Base-by-base conservation (phyloP, 2,113 vertebrate genomes). In the Catharus bicknelli region DNA sequence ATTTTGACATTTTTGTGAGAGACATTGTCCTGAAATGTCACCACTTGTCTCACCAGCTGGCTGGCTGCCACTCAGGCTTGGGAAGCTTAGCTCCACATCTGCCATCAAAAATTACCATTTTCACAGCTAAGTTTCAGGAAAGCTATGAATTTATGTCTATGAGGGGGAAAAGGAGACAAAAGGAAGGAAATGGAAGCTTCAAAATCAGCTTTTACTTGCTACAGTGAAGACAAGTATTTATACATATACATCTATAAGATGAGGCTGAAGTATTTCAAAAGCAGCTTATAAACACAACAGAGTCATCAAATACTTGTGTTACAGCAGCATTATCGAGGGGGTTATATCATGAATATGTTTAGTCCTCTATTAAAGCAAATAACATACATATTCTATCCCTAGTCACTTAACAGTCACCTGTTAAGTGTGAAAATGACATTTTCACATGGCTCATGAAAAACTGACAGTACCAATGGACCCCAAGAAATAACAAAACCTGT, bases 21-120 rank as follows among this genome's bases (percentile, higher is more conserved):
- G 50, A 82, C 66, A 55, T 82, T 94, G 83, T 94, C 90, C 90
- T 90, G 67, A 93, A 95, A 96, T 93, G 93, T 95, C 95, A 96
- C 87, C 87, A 84, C 74, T 96, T 94, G 86, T 72, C 88, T 92
- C 81, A 94, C 86, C 90, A 95, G 78, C 62, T 95, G 88, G 88
- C 78, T 89, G 53, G 50, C 64, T 95, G 93, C 86, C 93, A 88
- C 27, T 85, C 86, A 93, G 64, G 74, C 90, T 74, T 59, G 64
- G 63, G 62, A 88, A 95, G 57, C 61, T 90, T 67, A 92, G 79
- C 45, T 64, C 26, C 57, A n/a, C 78, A 90, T 83, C 82, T 95
- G 86, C 85, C 73, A 94, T 34, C 54, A 89, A 93, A 95, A 93
- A 86, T 64, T 27, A 89, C 70, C 77, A 70, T 83, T 95, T 95